Base-by-base conservation (phyloP, 2,888 invertebrate genomes). In the Hymenopus coronatus region DNA sequence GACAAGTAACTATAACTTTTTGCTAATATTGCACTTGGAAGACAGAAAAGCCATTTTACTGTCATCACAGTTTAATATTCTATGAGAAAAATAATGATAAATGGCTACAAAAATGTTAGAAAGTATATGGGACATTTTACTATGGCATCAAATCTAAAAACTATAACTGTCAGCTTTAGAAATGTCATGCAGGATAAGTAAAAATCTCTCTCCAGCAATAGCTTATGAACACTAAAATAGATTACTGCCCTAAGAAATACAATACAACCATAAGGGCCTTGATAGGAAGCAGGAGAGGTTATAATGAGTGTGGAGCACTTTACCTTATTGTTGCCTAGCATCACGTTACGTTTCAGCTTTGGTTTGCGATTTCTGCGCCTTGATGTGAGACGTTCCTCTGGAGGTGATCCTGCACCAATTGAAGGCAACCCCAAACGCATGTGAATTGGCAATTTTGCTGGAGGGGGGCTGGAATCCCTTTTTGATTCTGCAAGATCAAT, bases 381-480 rank as follows among this genome's bases (percentile, higher is more conserved):
- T 46, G 82, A 82, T 15, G 28, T 85, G 27, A 46, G n/a, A 46
- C 83, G 28, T n/a, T 46, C 54, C 25, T 82, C 40, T 85, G 85
- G 27, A 28, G 85, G 12, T 15, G 85, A 54, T 8, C 81, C 84
- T 7, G 54, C 30, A 70, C 20, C 54, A 70, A 70, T 70, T 6
- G 83, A 70, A 20, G 87, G 89, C 15, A 87, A 70, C 6, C 93
- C 93, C 91, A 93, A 91, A 82, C 93, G 92, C 91, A 93, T 91
- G 90, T 92, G 93, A 89, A 93, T 93, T 88, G 93, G 93, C 89
- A 93, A 90, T 91, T 93, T 93, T 81, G 92, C 92, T 90, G 84
- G 84, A 33, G 83, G 83, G 9, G 83, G 83, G 9, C 84, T 54
- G 9, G 33, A 25, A 28, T 46, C 15, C 28, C 33, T 54, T 54